These are phyloP conservation scores for Zaprionus capensis DNA, from an alignment of 1,140 invertebrate species.

Conservation along the genomic window DNA sequence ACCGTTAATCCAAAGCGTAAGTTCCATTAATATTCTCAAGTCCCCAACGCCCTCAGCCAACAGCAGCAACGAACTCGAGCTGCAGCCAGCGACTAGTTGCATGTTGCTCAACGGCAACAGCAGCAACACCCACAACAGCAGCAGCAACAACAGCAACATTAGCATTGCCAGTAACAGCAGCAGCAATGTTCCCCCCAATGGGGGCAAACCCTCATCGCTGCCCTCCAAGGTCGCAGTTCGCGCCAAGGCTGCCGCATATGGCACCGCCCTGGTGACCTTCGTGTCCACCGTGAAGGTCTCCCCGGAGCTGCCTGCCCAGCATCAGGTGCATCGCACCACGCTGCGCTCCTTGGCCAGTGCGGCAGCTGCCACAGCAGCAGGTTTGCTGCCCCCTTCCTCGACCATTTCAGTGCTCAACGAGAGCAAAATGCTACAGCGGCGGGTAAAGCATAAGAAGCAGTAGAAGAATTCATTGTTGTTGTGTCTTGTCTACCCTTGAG, in stretches of 20 bases:
- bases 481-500: neutral
- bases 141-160: neutral
- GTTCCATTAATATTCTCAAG: conserved; percentile 39
- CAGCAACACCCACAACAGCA: conserved; percentile 7
- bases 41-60: conserved; percentile 14
- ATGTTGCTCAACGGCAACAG: conserved; percentile 10
- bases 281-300: conserved; percentile 55
- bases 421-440: conserved; percentile 92
- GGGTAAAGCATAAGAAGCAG: conserved; percentile 88
- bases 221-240: conserved; percentile 45
- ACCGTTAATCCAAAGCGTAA: conserved; percentile 84
- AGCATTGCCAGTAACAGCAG: neutral
- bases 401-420: conserved; percentile 85
- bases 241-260: conserved; percentile 61
- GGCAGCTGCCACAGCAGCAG: conserved; percentile 65
- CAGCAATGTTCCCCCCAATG: neutral
- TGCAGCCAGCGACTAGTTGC: neutral
- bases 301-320: conserved; percentile 53
- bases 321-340: conserved; percentile 67
- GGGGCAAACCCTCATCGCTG: neutral
- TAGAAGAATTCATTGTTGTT: neutral
- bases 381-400: conserved; percentile 71
- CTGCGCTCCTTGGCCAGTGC: conserved; percentile 61
- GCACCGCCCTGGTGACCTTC: conserved; percentile 58
- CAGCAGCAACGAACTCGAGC: conserved; percentile 9